Percentiles rank a stretch among this genome's conserved stretches.
These are phyloP conservation scores for Micrasema minimum DNA, from an alignment of 1,140 invertebrate species.

Conservation along the genomic window DNA sequence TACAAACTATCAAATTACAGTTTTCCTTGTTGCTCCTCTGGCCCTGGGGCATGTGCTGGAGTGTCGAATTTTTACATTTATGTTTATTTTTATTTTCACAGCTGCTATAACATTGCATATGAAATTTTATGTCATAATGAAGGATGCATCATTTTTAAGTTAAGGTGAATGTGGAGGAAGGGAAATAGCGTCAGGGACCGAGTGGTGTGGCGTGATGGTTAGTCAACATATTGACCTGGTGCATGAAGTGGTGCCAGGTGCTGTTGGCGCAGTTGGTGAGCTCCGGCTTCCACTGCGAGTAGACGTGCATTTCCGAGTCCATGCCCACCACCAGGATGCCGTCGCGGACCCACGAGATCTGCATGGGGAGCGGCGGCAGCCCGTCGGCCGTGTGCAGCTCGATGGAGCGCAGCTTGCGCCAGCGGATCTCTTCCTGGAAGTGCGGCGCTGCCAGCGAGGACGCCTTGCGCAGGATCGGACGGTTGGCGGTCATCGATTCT, in stretches of 20 bases:
- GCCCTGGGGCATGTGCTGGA: no score
- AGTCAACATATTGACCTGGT: no score
- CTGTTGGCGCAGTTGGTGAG: slow-evolving; percentile 65
- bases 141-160: no score
- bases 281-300: slow-evolving; percentile 95
- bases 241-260: slow-evolving; percentile 58
- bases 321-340: slow-evolving; percentile 98
- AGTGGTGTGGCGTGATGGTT: no score
- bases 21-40: no score
- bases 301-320: slow-evolving; percentile 99
- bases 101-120: no score
- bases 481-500: slow-evolving; percentile 80
- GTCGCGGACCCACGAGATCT: slow-evolving; percentile 97
- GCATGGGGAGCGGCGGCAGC: slow-evolving; percentile 95
- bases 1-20: no score
- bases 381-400: slow-evolving; percentile 95
- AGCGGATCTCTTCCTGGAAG: slow-evolving; percentile 88
- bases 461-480: slow-evolving; percentile 86
- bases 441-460: slow-evolving; percentile 86
- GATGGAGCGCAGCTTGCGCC: slow-evolving; percentile 95
- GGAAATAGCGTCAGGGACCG: no score
- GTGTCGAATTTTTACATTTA: no score
- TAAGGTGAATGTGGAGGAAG: no score
- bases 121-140: no score
- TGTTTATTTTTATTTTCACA: no score